A percentile compares a stretch with the other conserved stretches of the same genome.
Conservation (phyloP, 2,888 invertebrate species). For the Drosophila mulleri region DNA sequence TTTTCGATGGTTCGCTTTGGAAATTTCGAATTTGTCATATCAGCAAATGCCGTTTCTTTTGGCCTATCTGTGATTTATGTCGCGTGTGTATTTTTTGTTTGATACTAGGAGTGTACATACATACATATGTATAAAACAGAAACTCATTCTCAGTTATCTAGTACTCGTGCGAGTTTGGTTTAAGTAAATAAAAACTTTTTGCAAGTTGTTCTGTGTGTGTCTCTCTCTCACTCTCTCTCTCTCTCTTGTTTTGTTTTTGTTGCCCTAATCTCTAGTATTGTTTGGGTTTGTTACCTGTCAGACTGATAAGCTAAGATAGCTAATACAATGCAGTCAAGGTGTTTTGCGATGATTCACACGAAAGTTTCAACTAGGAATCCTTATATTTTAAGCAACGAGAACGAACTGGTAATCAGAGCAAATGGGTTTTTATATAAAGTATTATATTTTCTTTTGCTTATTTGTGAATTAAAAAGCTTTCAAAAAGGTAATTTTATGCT, state of each 20-base stretch:
- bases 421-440: neutral
- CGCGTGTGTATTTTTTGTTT: slow-evolving; percentile 21
- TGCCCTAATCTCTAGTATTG: slow-evolving; percentile 16
- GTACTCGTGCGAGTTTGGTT: slow-evolving; percentile 6
- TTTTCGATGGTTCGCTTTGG: slow-evolving; percentile 19
- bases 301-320: slow-evolving; percentile 24
- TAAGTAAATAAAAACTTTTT: slow-evolving; percentile 25
- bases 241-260: neutral
- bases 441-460: neutral
- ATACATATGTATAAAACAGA: slow-evolving; percentile 9
- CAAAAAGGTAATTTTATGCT: neutral
- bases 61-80: slow-evolving; percentile 47
- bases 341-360: slow-evolving; percentile 10
- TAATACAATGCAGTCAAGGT: slow-evolving; percentile 2
- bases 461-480: neutral
- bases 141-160: slow-evolving; percentile 8
- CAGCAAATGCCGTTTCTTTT: slow-evolving; percentile 37
- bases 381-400: neutral
- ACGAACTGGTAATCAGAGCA: neutral
- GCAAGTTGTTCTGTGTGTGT: slow-evolving; percentile 12
- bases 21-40: slow-evolving; percentile 51
- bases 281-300: slow-evolving; percentile 20
- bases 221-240: too few species aligned
- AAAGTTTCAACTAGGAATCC: neutral
- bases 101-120: neutral